These are phyloP conservation scores for Gallinago jamesoni DNA, from an alignment of 2,113 vertebrate genomes.

Conservation along the genomic window DNA sequence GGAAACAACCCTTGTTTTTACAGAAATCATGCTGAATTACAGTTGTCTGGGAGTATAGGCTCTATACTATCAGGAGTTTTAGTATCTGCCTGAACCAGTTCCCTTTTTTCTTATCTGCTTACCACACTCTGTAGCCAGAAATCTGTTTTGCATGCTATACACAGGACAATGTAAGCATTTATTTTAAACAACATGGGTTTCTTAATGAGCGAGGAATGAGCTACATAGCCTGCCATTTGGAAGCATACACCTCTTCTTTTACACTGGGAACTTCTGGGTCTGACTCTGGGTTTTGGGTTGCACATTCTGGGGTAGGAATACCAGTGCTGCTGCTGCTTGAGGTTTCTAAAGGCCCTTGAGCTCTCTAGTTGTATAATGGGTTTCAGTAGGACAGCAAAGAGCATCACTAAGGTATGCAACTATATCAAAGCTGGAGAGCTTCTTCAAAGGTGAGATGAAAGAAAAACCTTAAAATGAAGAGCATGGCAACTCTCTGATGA, in stretches of 20 bases:
- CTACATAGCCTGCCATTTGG: background rate
- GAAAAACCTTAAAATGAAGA: background rate
- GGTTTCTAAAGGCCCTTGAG: background rate
- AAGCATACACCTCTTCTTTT: background rate
- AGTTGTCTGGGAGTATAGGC: background rate
- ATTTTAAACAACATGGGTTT: background rate
- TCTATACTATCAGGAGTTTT: background rate
- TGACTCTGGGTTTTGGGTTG: background rate
- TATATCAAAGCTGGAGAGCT: background rate
- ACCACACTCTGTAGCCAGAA: background rate
- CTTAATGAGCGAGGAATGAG: background rate
- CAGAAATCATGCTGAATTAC: background rate
- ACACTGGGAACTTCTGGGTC: background rate
- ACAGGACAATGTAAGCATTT: background rate
- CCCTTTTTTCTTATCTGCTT: background rate
- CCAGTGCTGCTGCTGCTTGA: background rate
- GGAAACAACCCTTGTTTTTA: background rate
- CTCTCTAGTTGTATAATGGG: background rate
- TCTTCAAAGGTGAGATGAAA: background rate
- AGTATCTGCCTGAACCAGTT: background rate
- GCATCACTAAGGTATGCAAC: background rate
- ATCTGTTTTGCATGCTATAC: background rate
- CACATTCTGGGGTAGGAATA: background rate
- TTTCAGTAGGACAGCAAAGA: background rate
- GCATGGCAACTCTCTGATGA: background rate